phyloP scores from a whole-genome alignment of 64 coral and sea anemone species.

The Dendrophyllia cribrosa region DNA sequence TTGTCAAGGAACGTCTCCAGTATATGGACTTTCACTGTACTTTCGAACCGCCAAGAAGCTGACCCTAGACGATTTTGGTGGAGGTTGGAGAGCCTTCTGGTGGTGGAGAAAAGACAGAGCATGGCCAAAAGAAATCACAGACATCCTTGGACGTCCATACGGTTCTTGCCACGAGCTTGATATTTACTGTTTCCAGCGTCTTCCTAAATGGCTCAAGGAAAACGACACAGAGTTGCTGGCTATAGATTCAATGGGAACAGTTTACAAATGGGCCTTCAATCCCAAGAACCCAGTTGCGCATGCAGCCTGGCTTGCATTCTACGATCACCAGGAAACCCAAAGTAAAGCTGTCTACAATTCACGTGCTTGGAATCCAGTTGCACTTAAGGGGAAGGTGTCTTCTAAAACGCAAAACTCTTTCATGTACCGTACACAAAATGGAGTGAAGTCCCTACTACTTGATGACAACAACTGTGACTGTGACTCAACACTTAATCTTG shows the following conservation, averaged over 20 bases:
- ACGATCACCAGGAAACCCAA: conserved; percentile 58
- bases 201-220: conserved; percentile 72
- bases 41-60: conserved; percentile 29
- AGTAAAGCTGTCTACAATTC: conserved; percentile 30
- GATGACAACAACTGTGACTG: conserved; percentile 51
- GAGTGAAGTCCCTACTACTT: conserved; percentile 35
- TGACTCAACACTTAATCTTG: conserved; percentile 25
- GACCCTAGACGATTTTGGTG: conserved; percentile 46
- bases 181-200: conserved; percentile 76
- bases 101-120: conserved; percentile 57
- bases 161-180: conserved; percentile 46
- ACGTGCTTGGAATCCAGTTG: conserved; percentile 58
- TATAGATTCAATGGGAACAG: conserved; percentile 51
- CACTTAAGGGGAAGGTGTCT: conserved; percentile 47
- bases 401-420: conserved; percentile 2
- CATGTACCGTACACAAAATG: conserved; percentile 35
- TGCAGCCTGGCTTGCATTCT: conserved; percentile 78
- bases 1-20: conserved; percentile 50
- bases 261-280: conserved; percentile 78
- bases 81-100: conserved; percentile 73
- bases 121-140: conserved; percentile 65
- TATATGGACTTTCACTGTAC: conserved; percentile 65
- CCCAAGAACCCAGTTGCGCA: conserved; percentile 55
- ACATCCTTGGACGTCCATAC: conserved; percentile 59
- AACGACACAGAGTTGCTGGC: conserved; percentile 68